Evolutionary conservation across 2,797 vertebrate genomes (phyloP), one percentile per base, ranked within the genome.

Genomic region (Sebastes dallii): DNA sequence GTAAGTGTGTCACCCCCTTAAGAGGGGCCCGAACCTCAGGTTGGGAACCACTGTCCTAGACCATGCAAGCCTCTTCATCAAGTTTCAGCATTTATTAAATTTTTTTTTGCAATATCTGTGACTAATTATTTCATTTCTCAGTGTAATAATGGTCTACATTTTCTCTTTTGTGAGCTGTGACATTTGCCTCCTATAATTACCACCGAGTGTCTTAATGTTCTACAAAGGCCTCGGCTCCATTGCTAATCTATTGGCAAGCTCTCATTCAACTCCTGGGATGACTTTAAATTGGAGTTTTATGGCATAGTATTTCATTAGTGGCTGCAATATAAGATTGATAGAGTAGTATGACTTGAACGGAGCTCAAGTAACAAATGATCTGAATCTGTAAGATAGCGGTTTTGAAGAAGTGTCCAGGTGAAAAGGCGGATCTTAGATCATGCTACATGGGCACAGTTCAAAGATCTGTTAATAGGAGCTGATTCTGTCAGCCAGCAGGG

Each of bases 391-490:
- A 16, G 32, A 64, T 36, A 32, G 39, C 7, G 16, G 71, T 75
- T 75, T 68, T 52, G 60, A 16, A 77, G 30, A 55, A 61, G 54
- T 0, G 34, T n/a, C 1, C 2, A 8, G 20, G 32, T 18, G 46
- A 46, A 64, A 30, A 70, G 54, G 75, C n/a, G 1, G 70, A 59
- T 75, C 61, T 74, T 18, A 22, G 39, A 68, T 68, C 14, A 64
- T 32, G 59, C 71, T 66, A 27, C 62, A 69, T 1, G 50, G 67
- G 54, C 62, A 76, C 55, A 56, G 78, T 80, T 88, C 72, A 89
- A 79, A 80, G 80, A 92, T 85, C 72, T 91, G 86, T 66, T 73
- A 85, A 83, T 65, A 68, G 56, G 72, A 75, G 82, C 52, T 69
- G 72, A 82, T 84, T 85, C 72, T 72, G 78, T 68, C 80, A 74